Percentiles rank a stretch among this genome's conserved stretches.
phyloP scores from a whole-genome alignment of 2,797 vertebrate species.

The Taeniopygia guttata region DNA sequence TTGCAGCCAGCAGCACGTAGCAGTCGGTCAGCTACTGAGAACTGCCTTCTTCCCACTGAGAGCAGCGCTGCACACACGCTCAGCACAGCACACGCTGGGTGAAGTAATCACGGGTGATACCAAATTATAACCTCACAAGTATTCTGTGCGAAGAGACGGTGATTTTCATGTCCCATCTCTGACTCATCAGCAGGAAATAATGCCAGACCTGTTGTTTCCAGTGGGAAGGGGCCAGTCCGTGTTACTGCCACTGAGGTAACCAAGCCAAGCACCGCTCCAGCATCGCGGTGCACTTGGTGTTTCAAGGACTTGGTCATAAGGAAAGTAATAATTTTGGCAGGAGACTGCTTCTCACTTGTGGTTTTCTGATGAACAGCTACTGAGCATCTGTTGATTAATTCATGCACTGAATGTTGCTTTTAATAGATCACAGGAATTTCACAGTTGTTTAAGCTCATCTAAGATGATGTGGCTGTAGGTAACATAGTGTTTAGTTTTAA shows the following conservation, averaged over 20 bases:
- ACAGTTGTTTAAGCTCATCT: slow-evolving; percentile 36
- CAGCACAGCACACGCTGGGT: accelerated
- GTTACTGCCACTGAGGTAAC: not conserved
- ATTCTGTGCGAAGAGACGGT: not conserved
- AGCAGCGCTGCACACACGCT: not conserved
- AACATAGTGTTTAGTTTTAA: slow-evolving; percentile 43
- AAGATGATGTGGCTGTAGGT: slow-evolving; percentile 48
- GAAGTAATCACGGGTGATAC: not conserved
- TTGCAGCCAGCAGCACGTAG: not conserved
- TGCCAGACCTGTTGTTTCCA: not conserved
- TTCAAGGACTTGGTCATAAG: not conserved
- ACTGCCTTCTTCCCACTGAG: not conserved
- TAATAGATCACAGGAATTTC: slow-evolving; percentile 42
- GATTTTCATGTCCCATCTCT: not conserved
- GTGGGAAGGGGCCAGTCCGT: not conserved
- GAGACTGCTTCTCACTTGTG: slow-evolving; percentile 27
- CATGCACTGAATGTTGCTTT: not conserved
- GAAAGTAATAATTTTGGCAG: not conserved
- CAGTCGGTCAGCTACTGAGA: not conserved
- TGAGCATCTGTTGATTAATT: slow-evolving; percentile 51
- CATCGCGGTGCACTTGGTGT: not conserved
- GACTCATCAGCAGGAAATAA: slow-evolving; percentile 32
- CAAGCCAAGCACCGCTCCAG: not conserved
- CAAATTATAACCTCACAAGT: not conserved
- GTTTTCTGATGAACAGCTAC: slow-evolving; percentile 26